phyloP scores from a whole-genome alignment of 1,140 invertebrate species.

The Cotesia vestalis region DNA sequence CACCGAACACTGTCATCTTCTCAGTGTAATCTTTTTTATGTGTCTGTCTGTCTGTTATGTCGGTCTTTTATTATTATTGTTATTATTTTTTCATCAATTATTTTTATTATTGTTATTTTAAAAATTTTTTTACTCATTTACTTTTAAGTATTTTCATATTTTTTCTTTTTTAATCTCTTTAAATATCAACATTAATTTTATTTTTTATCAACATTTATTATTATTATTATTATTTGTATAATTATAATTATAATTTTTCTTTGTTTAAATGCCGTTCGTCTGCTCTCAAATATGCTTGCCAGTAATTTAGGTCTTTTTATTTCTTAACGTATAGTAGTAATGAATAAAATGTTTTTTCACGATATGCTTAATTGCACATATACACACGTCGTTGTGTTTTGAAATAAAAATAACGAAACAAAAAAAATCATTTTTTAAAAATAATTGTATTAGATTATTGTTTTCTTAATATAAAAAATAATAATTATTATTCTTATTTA shows the following conservation, averaged over 20 bases:
- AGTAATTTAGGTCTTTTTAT: constrained; percentile 9
- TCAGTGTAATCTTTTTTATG: constrained; percentile 58
- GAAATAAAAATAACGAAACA: background rate
- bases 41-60: constrained; percentile 49
- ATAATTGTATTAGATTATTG: background rate
- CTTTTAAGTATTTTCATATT: background rate
- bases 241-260: too few relatives aligned
- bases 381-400: background rate
- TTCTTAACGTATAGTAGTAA: background rate
- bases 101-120: background rate
- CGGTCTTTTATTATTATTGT: constrained; percentile 35
- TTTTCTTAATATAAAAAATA: background rate
- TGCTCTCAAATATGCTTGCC: constrained; percentile 12
- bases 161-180: background rate
- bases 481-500: constrained; percentile 2
- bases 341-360: background rate
- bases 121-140: background rate
- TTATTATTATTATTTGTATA: too few relatives aligned
- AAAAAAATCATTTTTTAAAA: background rate
- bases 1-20: constrained; percentile 62
- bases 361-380: constrained; percentile 8
- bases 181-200: too few relatives aligned
- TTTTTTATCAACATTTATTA: too few relatives aligned
- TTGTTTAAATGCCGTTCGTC: background rate
- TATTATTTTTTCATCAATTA: background rate